A percentile compares a stretch with the other conserved stretches of the same genome.
These are phyloP conservation scores for Cartodere bifasciata DNA, from an alignment of 2,888 invertebrate genomes.

Conservation along the genomic window DNA sequence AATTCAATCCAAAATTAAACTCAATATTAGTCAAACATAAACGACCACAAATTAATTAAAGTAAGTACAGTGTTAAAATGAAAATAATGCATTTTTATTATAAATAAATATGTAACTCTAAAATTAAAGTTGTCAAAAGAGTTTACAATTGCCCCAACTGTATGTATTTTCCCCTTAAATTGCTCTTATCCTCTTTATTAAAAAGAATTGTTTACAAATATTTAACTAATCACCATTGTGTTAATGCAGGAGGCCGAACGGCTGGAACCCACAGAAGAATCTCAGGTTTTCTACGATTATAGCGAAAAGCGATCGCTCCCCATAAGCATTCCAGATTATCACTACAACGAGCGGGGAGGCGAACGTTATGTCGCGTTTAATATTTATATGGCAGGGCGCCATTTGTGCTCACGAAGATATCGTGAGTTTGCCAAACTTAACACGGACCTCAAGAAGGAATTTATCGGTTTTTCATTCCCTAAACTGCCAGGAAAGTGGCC, in stretches of 20 bases:
- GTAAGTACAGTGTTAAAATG: too few relatives aligned
- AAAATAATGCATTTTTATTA: too few relatives aligned
- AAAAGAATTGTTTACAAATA: not conserved
- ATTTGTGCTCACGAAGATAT: conserved; percentile 91
- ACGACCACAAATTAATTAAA: too few relatives aligned
- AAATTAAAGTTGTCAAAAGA: too few relatives aligned
- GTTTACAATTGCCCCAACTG: too few relatives aligned
- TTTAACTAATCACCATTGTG: too few relatives aligned
- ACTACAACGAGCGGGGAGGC: conserved; percentile 73
- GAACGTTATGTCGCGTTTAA: conserved; percentile 92
- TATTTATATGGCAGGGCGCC: conserved; percentile 98
- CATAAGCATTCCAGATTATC: conserved; percentile 90
- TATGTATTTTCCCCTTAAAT: too few relatives aligned
- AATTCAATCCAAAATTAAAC: too few relatives aligned
- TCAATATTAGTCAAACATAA: too few relatives aligned
- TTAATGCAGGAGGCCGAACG: conserved; percentile 64
- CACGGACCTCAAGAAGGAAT: conserved; percentile 81
- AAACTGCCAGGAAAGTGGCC: conserved; percentile 99
- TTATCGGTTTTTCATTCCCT: conserved; percentile 91
- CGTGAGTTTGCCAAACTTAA: conserved; percentile 89
- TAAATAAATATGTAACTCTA: too few relatives aligned
- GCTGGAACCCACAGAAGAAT: conserved; percentile 74
- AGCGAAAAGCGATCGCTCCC: conserved; percentile 86
- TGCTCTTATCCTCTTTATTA: not conserved
- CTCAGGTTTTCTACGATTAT: conserved; percentile 72